Percentiles rank a stretch among this genome's conserved stretches.
Evolutionary conservation across 2,797 vertebrate genomes (phyloP).

Genomic region (Gallirallus australis): DNA sequence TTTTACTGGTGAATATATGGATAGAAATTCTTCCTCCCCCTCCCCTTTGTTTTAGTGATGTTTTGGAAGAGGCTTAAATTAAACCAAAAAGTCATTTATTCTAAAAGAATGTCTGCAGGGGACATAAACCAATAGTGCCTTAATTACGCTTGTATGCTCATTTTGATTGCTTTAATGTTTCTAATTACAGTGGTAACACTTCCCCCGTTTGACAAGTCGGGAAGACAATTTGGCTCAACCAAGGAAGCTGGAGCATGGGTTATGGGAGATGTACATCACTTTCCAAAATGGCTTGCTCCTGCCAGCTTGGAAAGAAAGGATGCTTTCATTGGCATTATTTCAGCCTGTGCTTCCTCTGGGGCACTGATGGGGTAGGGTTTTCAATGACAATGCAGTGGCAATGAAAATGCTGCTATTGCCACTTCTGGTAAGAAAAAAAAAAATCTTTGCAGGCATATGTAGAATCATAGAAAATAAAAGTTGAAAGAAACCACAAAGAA

Average conservation of each 20-base stretch:
- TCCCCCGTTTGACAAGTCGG: slow-evolving; percentile 30
- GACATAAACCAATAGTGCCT: slow-evolving; percentile 59
- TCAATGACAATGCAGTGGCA: not conserved
- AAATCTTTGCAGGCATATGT: not conserved
- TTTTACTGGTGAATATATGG: not conserved
- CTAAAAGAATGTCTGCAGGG: slow-evolving; percentile 54
- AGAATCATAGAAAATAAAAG: not conserved
- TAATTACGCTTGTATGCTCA: slow-evolving; percentile 60
- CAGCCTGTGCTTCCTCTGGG: not conserved
- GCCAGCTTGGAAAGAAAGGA: slow-evolving; percentile 56
- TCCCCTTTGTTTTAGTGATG: slow-evolving; percentile 16
- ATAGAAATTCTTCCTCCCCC: not conserved
- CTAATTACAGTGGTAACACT: slow-evolving; percentile 63
- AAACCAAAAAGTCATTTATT: slow-evolving; percentile 64
- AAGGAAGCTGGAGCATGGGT: slow-evolving; percentile 23
- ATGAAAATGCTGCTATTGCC: slow-evolving; percentile 22
- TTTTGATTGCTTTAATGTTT: slow-evolving; percentile 68
- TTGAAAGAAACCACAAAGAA: slow-evolving; percentile 7
- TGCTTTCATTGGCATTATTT: not conserved
- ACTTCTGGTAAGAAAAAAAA: slow-evolving; percentile 2
- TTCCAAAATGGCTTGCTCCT: slow-evolving; percentile 35
- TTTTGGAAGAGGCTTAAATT: slow-evolving; percentile 61
- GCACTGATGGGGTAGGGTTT: not conserved
- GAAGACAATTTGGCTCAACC: slow-evolving; percentile 51
- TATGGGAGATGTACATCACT: slow-evolving; percentile 21